Conservation (phyloP, 1,140 invertebrate genomes). For the Atta texana region DNA sequence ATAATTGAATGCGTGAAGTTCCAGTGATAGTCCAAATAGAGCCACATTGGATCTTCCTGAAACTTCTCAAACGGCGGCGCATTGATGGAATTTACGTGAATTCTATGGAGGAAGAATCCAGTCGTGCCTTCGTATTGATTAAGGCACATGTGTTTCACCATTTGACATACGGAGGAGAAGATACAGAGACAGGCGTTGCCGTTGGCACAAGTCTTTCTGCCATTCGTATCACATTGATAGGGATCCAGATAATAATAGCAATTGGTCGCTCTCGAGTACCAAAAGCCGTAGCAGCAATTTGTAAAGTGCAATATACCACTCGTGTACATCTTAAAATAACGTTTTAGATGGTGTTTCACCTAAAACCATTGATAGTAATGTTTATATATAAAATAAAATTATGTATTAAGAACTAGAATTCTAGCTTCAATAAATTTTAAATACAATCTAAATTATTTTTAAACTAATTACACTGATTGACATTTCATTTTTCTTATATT, state of each 20-base stretch:
- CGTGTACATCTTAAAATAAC: conserved; percentile 74
- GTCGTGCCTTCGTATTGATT: conserved; percentile 78
- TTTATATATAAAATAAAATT: conserved; percentile 1
- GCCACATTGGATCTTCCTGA: conserved; percentile 84
- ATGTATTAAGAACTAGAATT: conserved; percentile 1
- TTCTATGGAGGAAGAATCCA: conserved; percentile 82
- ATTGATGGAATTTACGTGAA: conserved; percentile 83
- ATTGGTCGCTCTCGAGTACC: conserved; percentile 80
- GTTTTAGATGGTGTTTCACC: conserved; percentile 74
- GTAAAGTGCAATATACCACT: conserved; percentile 83
- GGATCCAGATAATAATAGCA: conserved; percentile 84
- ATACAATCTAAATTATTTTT: neutral
- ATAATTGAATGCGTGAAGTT: conserved; percentile 74
- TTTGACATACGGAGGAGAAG: conserved; percentile 77
- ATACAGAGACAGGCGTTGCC: conserved; percentile 79
- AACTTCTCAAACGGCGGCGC: conserved; percentile 70
- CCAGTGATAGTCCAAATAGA: conserved; percentile 84
- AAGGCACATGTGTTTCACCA: conserved; percentile 79
- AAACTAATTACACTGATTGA: neutral
- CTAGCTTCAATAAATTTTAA: neutral
- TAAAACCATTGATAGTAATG: neutral
- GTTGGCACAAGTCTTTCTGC: conserved; percentile 66
- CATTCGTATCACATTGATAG: conserved; percentile 78
- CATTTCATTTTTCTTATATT: too few relatives aligned
- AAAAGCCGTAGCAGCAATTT: conserved; percentile 85